Percentiles rank a stretch among this genome's conserved stretches.
These are phyloP conservation scores for Lycorma delicatula DNA, from an alignment of 1,140 invertebrate genomes.

Conservation along the genomic window DNA sequence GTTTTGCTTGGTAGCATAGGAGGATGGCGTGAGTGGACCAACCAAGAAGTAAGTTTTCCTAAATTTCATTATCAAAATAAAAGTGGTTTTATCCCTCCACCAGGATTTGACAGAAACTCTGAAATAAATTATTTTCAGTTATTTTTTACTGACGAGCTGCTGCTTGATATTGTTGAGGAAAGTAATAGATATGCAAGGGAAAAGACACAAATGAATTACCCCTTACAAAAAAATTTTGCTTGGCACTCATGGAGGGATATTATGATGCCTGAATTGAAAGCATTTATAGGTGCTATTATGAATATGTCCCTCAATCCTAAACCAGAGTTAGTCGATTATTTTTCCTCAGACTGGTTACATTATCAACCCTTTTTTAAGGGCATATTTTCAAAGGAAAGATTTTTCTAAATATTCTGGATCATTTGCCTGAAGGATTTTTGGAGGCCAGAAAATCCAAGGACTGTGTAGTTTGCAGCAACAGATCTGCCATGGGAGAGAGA, in stretches of 20 bases:
- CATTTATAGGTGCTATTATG: conserved; percentile 12
- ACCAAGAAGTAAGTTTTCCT: conserved; percentile 1
- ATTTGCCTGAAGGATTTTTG: neutral
- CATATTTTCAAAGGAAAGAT: conserved; percentile 1
- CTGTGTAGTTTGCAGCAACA: neutral
- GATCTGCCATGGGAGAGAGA: conserved; percentile 1
- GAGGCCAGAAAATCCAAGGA: neutral
- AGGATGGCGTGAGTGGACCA: conserved; percentile 8
- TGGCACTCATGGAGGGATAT: conserved; percentile 4
- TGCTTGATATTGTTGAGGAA: conserved; percentile 7
- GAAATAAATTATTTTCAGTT: conserved; percentile 3
- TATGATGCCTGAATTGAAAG: conserved; percentile 7
- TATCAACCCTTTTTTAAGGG: conserved; percentile 8
- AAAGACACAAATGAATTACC: conserved; percentile 4
- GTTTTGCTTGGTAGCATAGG: conserved; percentile 28
- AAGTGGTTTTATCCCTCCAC: conserved; percentile 8
- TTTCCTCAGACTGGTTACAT: conserved; percentile 2
- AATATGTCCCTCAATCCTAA: conserved; percentile 11
- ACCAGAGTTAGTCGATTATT: conserved; percentile 10
- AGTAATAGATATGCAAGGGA: conserved; percentile 1
- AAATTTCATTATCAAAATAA: neutral
- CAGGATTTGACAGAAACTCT: neutral
- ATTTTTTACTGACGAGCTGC: conserved; percentile 9
- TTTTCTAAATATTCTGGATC: conserved; percentile 1
- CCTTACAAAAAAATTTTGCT: neutral